phyloP scores from a whole-genome alignment of 1,140 invertebrate genomes.

The Drosophila bifasciata region DNA sequence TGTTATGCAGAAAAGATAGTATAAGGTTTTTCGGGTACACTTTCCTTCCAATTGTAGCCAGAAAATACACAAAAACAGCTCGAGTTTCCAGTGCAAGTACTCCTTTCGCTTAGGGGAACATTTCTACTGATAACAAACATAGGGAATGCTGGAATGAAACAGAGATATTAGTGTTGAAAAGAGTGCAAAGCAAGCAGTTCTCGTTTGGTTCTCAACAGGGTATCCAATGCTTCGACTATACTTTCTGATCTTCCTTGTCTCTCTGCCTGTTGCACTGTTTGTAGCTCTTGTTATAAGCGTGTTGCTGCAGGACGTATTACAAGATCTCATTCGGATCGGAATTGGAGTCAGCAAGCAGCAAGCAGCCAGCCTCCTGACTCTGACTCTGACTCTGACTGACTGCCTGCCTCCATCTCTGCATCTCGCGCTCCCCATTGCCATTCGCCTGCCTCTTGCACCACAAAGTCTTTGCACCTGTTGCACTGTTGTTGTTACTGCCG shows the following conservation, averaged over 20 bases:
- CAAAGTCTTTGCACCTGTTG: constrained; percentile 48
- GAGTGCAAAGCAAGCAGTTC: too few species aligned
- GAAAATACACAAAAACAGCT: too few species aligned
- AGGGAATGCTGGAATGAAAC: neutral
- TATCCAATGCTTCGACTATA: too few species aligned
- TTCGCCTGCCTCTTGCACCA: constrained; percentile 21
- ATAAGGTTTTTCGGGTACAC: too few species aligned
- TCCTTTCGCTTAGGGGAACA: too few species aligned
- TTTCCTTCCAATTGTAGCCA: too few species aligned
- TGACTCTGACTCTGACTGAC: neutral
- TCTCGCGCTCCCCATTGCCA: too few species aligned
- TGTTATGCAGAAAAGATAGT: too few species aligned
- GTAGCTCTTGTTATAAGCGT: constrained; percentile 44
- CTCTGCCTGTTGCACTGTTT: constrained; percentile 20
- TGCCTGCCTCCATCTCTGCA: neutral
- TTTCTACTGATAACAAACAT: too few species aligned
- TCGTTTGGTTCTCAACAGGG: too few species aligned
- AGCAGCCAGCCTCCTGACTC: constrained; percentile 11
- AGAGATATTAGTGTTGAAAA: constrained; percentile 4
- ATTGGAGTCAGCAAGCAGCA: too few species aligned
- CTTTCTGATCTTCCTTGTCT: neutral
- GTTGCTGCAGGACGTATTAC: constrained; percentile 51
- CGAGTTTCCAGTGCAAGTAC: too few species aligned
- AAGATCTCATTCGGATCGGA: constrained; percentile 28
- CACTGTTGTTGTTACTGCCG: constrained; percentile 41